A percentile compares a stretch with the other conserved stretches of the same genome.
Evolutionary conservation across 2,113 vertebrate species (phyloP).

Genomic region (Illadopsis cleaveri): DNA sequence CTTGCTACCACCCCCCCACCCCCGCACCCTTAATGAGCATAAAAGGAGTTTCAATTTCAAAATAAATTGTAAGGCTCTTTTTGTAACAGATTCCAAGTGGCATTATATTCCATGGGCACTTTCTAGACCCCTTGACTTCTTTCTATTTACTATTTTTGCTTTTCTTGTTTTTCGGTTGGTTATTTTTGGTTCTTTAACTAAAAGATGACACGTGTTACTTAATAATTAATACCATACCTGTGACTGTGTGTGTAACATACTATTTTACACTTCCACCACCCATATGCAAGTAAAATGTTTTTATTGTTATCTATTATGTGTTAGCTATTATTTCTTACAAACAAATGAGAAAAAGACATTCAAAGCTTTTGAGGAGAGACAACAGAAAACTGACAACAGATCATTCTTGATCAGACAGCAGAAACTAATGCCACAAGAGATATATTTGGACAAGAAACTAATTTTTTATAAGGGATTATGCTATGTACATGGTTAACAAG

Average conservation of each 20-base stretch:
- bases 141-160: not conserved
- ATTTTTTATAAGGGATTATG: not conserved
- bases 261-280: not conserved
- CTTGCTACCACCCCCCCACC: fast-evolving
- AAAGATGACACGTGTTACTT: not conserved
- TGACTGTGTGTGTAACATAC: not conserved
- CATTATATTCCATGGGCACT: not conserved
- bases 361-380: not conserved
- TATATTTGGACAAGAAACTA: not conserved
- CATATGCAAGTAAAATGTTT: not conserved
- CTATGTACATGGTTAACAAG: not conserved
- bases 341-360: not conserved
- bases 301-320: not conserved
- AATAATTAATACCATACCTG: not conserved
- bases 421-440: not conserved
- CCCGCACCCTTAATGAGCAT: not conserved
- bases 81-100: not conserved
- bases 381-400: not conserved
- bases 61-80: not conserved
- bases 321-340: not conserved
- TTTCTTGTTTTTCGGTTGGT: not conserved
- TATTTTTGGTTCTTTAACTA: not conserved
- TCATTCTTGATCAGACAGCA: not conserved
- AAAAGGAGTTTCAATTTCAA: not conserved
- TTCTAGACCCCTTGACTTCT: not conserved